A percentile compares a stretch with the other conserved stretches of the same genome.
Evolutionary conservation across 2,797 vertebrate genomes (phyloP).

Genomic region (Macropus fuliginosus): DNA sequence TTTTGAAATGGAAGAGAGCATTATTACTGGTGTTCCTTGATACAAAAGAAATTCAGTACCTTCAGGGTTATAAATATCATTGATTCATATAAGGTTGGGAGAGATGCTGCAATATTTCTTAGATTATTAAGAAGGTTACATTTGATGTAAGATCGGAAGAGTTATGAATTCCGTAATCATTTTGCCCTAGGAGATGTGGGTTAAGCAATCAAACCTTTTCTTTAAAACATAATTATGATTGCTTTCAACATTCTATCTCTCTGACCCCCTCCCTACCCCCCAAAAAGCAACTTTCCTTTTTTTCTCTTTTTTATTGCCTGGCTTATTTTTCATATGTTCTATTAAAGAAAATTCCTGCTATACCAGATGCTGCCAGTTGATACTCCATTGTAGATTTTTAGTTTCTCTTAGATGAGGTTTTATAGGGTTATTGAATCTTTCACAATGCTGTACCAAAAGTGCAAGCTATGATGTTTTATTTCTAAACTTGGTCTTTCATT

Average conservation of each 20-base stretch:
- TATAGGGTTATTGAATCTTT: slow-evolving; percentile 55
- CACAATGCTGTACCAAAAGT: slow-evolving; percentile 20
- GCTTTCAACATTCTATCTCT: slow-evolving; percentile 67
- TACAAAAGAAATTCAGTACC: slow-evolving; percentile 77
- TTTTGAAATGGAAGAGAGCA: slow-evolving; percentile 61
- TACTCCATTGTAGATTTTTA: slow-evolving; percentile 15
- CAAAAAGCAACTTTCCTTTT: slow-evolving; percentile 52
- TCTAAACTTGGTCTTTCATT: slow-evolving; percentile 45
- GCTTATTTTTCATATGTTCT: slow-evolving; percentile 74
- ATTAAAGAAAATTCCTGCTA: slow-evolving; percentile 63
- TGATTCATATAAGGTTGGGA: slow-evolving; percentile 74
- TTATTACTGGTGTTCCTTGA: slow-evolving; percentile 80
- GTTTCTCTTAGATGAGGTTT: slow-evolving; percentile 63
- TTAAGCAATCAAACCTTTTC: slow-evolving; percentile 69
- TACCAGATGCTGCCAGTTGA: slow-evolving; percentile 46
- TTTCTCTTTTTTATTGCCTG: slow-evolving; percentile 64
- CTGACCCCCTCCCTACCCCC: slow-evolving; percentile 5
- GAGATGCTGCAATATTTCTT: slow-evolving; percentile 75
- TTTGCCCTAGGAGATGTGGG: slow-evolving; percentile 72
- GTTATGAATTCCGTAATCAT: slow-evolving; percentile 77
- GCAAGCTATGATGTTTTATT: slow-evolving; percentile 14
- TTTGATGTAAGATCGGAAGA: slow-evolving; percentile 70
- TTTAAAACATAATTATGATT: slow-evolving; percentile 77
- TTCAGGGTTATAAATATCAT: slow-evolving; percentile 80
- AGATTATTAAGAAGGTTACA: slow-evolving; percentile 77